These are phyloP conservation scores for Dicyrtomina minuta DNA, from an alignment of 2,888 invertebrate species.

Conservation along the genomic window DNA sequence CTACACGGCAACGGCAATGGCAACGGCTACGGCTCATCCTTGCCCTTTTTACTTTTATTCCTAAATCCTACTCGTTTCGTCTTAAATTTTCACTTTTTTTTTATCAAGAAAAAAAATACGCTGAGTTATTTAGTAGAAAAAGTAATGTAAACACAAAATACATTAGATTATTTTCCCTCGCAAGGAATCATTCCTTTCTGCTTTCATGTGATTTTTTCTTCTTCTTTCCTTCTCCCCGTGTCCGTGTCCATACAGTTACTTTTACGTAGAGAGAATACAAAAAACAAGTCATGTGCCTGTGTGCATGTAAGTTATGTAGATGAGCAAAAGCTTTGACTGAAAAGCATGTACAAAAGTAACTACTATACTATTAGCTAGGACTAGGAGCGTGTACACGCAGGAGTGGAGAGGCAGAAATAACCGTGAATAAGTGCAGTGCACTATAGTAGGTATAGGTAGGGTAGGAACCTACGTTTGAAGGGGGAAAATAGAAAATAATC, in stretches of 20 bases:
- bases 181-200: constrained; percentile 3
- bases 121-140: constrained; percentile 23
- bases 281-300: not conserved
- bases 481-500: too few relatives aligned
- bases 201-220: constrained; percentile 4
- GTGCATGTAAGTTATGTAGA: too few relatives aligned
- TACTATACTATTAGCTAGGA: too few relatives aligned
- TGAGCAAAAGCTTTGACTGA: too few relatives aligned
- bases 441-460: too few relatives aligned
- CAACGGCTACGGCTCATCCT: constrained; percentile 12
- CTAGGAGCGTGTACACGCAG: too few relatives aligned
- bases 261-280: not conserved
- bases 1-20: too few relatives aligned
- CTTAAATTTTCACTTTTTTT: constrained; percentile 9
- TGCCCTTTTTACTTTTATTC: too few relatives aligned
- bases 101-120: not conserved
- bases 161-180: not conserved
- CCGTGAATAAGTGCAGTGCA: too few relatives aligned
- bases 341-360: too few relatives aligned
- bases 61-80: constrained; percentile 8
- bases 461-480: too few relatives aligned
- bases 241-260: not conserved
- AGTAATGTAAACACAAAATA: constrained; percentile 28
- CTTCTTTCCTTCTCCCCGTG: not conserved
- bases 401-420: too few relatives aligned